Evolutionary conservation across 1,140 invertebrate genomes (phyloP).

Genomic region (Rhagoletis zephyria): DNA sequence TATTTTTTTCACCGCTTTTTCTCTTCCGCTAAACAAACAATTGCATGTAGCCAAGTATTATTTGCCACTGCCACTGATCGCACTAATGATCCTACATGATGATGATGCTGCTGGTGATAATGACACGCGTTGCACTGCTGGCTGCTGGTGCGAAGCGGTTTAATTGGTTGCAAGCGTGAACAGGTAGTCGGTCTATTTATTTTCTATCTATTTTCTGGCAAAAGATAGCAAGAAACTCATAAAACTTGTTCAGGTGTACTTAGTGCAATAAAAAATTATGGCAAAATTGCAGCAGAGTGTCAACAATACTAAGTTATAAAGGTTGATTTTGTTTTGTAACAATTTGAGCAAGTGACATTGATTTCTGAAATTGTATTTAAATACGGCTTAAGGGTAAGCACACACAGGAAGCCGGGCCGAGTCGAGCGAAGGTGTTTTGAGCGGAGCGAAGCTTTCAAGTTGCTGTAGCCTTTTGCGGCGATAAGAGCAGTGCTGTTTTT

Average conservation of each 20-base stretch:
- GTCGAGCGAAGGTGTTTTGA: no score
- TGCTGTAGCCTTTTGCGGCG: no score
- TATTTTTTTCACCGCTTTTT: background rate
- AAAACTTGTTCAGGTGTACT: background rate
- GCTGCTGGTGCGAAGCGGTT: background rate
- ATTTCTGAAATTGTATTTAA: no score
- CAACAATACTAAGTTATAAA: no score
- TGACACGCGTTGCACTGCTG: background rate
- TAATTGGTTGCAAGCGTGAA: constrained; percentile 28
- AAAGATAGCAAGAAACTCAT: background rate
- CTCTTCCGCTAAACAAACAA: background rate
- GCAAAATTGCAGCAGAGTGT: no score
- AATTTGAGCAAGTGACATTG: no score
- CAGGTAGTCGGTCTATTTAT: background rate
- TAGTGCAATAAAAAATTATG: background rate
- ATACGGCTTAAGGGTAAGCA: no score
- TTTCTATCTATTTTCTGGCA: background rate
- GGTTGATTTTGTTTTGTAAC: no score
- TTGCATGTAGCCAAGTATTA: background rate
- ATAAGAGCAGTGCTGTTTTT: no score
- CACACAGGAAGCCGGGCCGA: no score
- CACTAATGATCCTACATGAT: constrained; percentile 26
- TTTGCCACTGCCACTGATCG: background rate
- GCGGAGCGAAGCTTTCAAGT: no score
- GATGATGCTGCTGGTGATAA: constrained; percentile 29